phyloP scores from a whole-genome alignment of 2,113 vertebrate genomes.

The Otocyon megalotis region DNA sequence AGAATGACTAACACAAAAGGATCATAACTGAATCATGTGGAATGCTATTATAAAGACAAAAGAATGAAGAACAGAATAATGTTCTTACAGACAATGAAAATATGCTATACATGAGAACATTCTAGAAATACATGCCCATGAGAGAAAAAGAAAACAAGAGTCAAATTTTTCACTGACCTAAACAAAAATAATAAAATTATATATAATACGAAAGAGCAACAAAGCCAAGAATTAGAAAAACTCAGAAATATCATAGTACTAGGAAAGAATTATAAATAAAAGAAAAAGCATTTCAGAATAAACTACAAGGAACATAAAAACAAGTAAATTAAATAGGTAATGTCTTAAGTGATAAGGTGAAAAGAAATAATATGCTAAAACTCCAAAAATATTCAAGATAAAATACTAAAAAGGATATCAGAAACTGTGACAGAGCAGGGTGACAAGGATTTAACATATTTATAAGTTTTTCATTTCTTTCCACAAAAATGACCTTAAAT shows the following conservation, averaged over 20 bases:
- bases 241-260: not conserved
- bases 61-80: not conserved
- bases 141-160: not conserved
- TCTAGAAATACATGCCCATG: not conserved
- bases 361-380: not conserved
- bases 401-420: not conserved
- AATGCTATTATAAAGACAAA: not conserved
- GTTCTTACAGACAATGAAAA: not conserved
- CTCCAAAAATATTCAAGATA: not conserved
- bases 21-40: too few species aligned
- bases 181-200: not conserved
- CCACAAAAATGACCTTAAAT: not conserved
- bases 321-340: not conserved
- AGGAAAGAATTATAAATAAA: not conserved
- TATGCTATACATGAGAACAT: not conserved
- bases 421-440: not conserved
- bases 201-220: not conserved
- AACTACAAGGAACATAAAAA: not conserved
- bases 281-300: not conserved
- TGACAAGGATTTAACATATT: not conserved
- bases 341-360: not conserved
- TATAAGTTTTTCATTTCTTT: not conserved
- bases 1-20: not conserved
- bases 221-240: not conserved
- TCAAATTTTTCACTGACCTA: not conserved